Evolutionary conservation across 2,113 vertebrate genomes (phyloP).

Genomic region (Pelmatolapia mariae): DNA sequence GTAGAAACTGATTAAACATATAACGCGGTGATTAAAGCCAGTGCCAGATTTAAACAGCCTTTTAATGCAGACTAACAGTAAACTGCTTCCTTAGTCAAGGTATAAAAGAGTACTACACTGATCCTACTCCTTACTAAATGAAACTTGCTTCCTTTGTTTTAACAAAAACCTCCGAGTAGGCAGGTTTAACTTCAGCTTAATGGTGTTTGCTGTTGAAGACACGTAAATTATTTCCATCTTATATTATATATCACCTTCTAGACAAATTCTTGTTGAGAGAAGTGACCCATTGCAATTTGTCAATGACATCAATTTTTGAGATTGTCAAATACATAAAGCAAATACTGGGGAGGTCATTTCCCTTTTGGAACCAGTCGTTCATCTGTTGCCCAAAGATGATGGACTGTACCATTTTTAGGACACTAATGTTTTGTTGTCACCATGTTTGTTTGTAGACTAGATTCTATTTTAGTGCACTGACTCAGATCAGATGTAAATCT

Average conservation of each 20-base stretch:
- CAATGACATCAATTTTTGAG: rapidly evolving
- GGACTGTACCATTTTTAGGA: background rate
- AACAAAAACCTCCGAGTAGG: rapidly evolving
- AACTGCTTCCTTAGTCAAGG: rapidly evolving
- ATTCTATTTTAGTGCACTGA: rapidly evolving
- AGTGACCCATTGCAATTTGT: no score
- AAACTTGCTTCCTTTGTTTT: no score
- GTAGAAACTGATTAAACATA: rapidly evolving
- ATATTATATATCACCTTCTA: no score
- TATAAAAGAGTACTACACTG: rapidly evolving
- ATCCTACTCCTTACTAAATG: rapidly evolving
- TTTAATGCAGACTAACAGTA: no score
- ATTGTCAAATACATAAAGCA: rapidly evolving
- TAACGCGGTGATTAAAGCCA: rapidly evolving
- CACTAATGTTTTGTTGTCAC: rapidly evolving
- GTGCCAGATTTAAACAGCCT: rapidly evolving
- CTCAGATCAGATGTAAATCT: rapidly evolving
- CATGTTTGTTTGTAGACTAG: rapidly evolving
- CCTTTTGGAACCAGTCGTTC: no score
- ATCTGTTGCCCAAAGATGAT: rapidly evolving
- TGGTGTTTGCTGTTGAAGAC: no score
- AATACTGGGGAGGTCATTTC: no score
- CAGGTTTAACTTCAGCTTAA: no score
- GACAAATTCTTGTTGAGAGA: no score
- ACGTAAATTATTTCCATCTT: no score